Evolutionary conservation across 2,888 invertebrate species (phyloP).

Genomic region (Lampropteryx suffumata): DNA sequence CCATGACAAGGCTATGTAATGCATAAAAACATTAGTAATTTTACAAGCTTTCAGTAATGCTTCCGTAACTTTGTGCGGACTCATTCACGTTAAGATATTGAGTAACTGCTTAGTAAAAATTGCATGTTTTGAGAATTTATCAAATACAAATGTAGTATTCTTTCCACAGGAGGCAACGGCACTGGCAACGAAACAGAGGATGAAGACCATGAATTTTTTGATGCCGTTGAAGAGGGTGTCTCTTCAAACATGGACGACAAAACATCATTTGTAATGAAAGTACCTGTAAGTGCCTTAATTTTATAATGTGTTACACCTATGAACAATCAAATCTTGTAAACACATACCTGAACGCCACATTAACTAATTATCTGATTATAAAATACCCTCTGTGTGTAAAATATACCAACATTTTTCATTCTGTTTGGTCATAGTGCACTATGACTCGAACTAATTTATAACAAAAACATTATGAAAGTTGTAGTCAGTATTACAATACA

Average conservation of each 20-base stretch:
- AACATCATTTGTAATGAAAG: slow-evolving; percentile 86
- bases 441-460: too few species aligned
- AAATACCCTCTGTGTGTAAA: too few species aligned
- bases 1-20: slow-evolving; percentile 1
- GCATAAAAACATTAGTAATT: not conserved
- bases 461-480: too few species aligned
- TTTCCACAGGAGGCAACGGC: slow-evolving; percentile 71
- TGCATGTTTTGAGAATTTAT: not conserved
- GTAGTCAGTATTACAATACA: too few species aligned
- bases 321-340: too few species aligned
- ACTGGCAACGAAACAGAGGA: slow-evolving; percentile 83
- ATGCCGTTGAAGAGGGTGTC: slow-evolving; percentile 83
- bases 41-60: slow-evolving; percentile 3
- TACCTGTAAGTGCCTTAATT: slow-evolving; percentile 72
- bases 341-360: too few species aligned
- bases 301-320: too few species aligned
- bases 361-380: too few species aligned
- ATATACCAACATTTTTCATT: too few species aligned
- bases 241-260: slow-evolving; percentile 70
- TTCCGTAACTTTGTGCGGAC: slow-evolving; percentile 2
- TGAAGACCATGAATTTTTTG: slow-evolving; percentile 90
- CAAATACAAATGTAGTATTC: not conserved
- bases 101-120: not conserved
- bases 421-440: too few species aligned
- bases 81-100: not conserved